Percentiles rank a stretch among this genome's conserved stretches.
These are phyloP conservation scores for Anniella stebbinsi DNA, from an alignment of 2,797 vertebrate genomes.

Conservation along the genomic window DNA sequence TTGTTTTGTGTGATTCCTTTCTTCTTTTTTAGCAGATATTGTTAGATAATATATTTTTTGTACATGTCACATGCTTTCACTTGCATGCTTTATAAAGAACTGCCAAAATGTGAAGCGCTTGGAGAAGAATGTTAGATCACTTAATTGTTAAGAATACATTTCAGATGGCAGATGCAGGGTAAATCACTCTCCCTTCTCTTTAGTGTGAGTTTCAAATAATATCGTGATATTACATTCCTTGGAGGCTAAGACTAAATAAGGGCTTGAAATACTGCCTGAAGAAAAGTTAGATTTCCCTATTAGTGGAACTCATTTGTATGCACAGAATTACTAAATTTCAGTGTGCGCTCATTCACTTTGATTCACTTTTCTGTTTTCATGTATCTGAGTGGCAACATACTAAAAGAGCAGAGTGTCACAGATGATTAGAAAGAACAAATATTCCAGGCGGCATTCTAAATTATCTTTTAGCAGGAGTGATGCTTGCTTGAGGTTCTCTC, in stretches of 20 bases:
- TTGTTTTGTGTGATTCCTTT: constrained; percentile 24
- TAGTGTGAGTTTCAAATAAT: constrained; percentile 74
- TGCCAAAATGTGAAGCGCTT: constrained; percentile 27
- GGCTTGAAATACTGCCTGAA: constrained; percentile 66
- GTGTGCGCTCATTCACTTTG: constrained; percentile 60
- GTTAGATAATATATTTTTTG: constrained; percentile 14
- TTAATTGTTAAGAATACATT: constrained; percentile 61
- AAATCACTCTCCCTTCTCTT: constrained; percentile 57
- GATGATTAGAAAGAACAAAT: constrained; percentile 67
- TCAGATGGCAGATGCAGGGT: constrained; percentile 54
- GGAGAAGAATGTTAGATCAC: constrained; percentile 48
- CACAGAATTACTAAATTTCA: constrained; percentile 61
- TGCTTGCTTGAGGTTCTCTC: constrained; percentile 51
- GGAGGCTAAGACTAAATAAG: constrained; percentile 62
- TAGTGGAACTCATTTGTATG: constrained; percentile 68
- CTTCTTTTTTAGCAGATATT: constrained; percentile 25
- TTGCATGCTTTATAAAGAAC: constrained; percentile 20
- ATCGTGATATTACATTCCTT: constrained; percentile 71
- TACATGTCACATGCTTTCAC: constrained; percentile 37
- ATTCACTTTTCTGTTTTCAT: constrained; percentile 65
- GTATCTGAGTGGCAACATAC: constrained; percentile 63
- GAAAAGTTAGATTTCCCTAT: constrained; percentile 65
- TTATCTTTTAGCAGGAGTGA: constrained; percentile 47
- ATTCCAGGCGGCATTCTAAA: constrained; percentile 54
- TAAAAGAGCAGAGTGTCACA: constrained; percentile 62